Percentiles rank a stretch among this genome's conserved stretches.
Conservation (phyloP, 2,797 vertebrate genomes). For the Garrulus glandarius region DNA sequence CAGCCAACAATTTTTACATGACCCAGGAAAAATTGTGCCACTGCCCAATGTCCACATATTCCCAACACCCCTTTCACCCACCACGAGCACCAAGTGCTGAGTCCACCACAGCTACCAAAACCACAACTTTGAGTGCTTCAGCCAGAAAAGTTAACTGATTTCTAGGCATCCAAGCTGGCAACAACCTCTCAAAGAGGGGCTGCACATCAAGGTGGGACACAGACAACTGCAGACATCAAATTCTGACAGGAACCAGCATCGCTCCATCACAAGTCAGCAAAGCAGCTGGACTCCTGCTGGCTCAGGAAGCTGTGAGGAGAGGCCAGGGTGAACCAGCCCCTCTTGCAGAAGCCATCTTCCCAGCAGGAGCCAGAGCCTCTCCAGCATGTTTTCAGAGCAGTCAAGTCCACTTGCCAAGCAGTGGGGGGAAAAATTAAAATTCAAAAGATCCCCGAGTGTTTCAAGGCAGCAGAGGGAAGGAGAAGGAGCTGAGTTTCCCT, state of each 20-base stretch:
- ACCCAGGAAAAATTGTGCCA: not conserved
- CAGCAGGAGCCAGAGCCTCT: constrained; percentile 35
- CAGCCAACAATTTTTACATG: not conserved
- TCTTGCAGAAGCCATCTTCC: constrained; percentile 24
- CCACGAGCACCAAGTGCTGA: fast-evolving
- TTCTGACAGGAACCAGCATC: not conserved
- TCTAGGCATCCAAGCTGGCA: not conserved
- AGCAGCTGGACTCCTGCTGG: not conserved
- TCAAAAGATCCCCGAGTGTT: not conserved
- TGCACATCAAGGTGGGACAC: not conserved
- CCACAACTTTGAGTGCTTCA: fast-evolving
- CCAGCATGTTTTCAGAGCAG: not conserved
- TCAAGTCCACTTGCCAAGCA: constrained; percentile 46
- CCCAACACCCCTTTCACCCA: not conserved
- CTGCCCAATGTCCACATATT: fast-evolving
- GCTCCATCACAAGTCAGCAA: not conserved
- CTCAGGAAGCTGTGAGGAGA: constrained; percentile 40
- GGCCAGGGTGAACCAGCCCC: not conserved
- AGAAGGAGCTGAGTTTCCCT: constrained; percentile 12
- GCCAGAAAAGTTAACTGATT: not conserved
- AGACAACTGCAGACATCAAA: not conserved
- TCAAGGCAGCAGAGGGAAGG: constrained; percentile 14
- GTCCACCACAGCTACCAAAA: not conserved
- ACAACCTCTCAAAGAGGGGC: not conserved
- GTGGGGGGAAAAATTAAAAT: not conserved